Evolutionary conservation across 2,113 vertebrate genomes (phyloP), one percentile per base, ranked within the genome.

Genomic region (Pelmatolapia mariae): DNA sequence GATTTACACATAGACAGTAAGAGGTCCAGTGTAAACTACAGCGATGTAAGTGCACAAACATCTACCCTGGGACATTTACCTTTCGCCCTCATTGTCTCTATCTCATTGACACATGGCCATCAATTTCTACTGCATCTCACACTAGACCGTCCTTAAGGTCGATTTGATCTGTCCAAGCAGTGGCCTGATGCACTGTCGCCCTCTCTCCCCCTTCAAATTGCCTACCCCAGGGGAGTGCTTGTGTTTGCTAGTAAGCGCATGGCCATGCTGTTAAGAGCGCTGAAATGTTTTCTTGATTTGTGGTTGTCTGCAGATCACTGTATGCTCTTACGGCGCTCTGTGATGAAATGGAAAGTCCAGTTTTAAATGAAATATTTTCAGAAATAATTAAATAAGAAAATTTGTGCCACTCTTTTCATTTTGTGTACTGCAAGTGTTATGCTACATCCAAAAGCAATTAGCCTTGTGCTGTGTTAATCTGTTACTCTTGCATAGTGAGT

Each of bases 181-280:
- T 79, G 87, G 85, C 83, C 91, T 86, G 84, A 85, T 90, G 88
- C 87, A 29, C 87, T 68, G 83, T 68, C 85, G 52, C 89, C 91
- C 90, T 82, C 88, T 73, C 47, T 24, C 82, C 29, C 63, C 47
- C 73, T 83, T 89, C 91, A 88, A 94, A 95, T 95, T 91, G 94
- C 91, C 91, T 88, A 31, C 81, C 95, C 93, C 95, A 8, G 50
- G 95, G 96, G 96, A 95, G 93, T 94, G 79, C 93, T 96, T 94
- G 89, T 91, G 93, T 92, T 93, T 91, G 94, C 94, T 93, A 81
- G 85, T 40, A 82, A 84, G 73, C 79, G 83, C 81, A 52, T 86
- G 89, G 86, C 83, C 81, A 82, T 12, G 61, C 83, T 83, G 84
- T 93, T 96, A 94, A 93, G 91, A 61, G 59, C 93, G 86, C 94